Conservation (phyloP, 2,888 invertebrate species). For the Embidobia sp. region DNA sequence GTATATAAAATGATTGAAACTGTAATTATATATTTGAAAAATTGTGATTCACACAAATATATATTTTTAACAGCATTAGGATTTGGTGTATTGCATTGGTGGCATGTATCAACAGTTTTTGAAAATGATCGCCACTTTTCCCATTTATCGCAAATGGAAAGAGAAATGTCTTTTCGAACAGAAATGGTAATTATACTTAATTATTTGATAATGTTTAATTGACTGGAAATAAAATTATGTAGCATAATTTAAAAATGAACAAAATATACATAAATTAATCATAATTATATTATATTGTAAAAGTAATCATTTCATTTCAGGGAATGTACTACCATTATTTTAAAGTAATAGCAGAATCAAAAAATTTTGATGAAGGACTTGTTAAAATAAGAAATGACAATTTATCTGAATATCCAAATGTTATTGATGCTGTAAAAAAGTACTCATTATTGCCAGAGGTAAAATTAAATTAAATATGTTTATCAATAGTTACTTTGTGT, state of each 20-base stretch:
- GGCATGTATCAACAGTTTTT: constrained; percentile 88
- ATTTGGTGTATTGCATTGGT: constrained; percentile 84
- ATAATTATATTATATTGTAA: no score
- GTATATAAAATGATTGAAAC: no score
- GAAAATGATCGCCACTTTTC: constrained; percentile 93
- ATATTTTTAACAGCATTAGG: constrained; percentile 82
- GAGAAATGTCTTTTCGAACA: constrained; percentile 92
- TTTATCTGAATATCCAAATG: constrained; percentile 90
- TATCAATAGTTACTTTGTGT: no score
- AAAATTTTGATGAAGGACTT: constrained; percentile 85
- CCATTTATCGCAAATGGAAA: constrained; percentile 90
- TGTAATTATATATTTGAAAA: no score
- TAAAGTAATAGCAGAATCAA: constrained; percentile 89
- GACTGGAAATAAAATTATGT: no score
- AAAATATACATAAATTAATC: no score
- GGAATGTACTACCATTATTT: constrained; percentile 94
- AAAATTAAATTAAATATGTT: no score
- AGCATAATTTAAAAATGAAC: no score
- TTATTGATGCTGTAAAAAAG: constrained; percentile 90
- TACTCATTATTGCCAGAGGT: constrained; percentile 95
- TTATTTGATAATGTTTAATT: no score
- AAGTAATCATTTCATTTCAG: constrained; percentile 76
- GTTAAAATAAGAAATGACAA: constrained; percentile 87
- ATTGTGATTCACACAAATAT: background rate
- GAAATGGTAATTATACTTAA: constrained; percentile 95